phyloP scores from a whole-genome alignment of 2,888 invertebrate genomes.

The Tromatobia lineatoria region DNA sequence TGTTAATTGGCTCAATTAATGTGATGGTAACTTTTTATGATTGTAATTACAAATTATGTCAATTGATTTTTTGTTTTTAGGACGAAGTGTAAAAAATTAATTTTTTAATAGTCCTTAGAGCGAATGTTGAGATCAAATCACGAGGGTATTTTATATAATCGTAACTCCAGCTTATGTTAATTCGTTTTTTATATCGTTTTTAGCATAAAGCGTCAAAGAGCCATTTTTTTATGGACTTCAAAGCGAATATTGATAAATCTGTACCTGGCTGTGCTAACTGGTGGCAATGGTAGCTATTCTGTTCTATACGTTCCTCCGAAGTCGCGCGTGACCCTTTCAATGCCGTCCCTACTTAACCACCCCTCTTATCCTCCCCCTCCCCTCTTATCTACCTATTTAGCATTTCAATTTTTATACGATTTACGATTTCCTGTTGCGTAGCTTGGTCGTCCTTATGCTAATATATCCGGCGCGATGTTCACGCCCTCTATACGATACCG shows the following conservation, averaged over 20 bases:
- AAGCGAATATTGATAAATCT: slow-evolving; percentile 25
- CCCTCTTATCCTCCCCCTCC: slow-evolving; percentile 41
- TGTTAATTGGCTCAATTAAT: no score
- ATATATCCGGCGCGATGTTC: slow-evolving; percentile 59
- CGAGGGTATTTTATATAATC: neutral
- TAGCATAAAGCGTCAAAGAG: neutral
- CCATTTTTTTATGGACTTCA: neutral
- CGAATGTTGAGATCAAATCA: neutral
- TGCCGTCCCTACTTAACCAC: slow-evolving; percentile 79
- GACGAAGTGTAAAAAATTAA: no score
- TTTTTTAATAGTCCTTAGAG: no score
- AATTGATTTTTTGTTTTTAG: no score
- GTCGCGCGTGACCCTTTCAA: slow-evolving; percentile 82
- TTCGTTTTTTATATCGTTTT: neutral
- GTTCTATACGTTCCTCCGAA: slow-evolving; percentile 24
- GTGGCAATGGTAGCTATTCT: slow-evolving; percentile 21
- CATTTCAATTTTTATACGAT: slow-evolving; percentile 81
- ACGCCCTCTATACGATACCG: slow-evolving; percentile 57
- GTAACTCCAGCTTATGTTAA: neutral
- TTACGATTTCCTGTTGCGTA: slow-evolving; percentile 79
- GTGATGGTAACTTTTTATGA: no score
- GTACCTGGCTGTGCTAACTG: slow-evolving; percentile 26
- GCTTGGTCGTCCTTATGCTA: slow-evolving; percentile 74
- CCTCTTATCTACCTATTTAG: slow-evolving; percentile 77
- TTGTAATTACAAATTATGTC: no score